A percentile compares a stretch with the other conserved stretches of the same genome.
These are phyloP conservation scores for Emberiza fucata DNA, from an alignment of 2,113 vertebrate genomes.

Conservation along the genomic window DNA sequence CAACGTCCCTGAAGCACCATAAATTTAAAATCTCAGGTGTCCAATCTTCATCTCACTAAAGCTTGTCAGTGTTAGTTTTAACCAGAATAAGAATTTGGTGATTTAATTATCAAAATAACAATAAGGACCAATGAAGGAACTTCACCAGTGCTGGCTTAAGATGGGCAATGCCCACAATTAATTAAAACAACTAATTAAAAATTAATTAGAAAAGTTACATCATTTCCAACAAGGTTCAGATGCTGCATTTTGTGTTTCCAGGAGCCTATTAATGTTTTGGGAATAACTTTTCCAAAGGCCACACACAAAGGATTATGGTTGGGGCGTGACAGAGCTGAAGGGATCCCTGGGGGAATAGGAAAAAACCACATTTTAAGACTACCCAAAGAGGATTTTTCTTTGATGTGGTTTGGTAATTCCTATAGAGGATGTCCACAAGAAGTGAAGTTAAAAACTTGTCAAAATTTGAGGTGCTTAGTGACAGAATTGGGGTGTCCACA, in stretches of 20 bases:
- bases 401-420: neutral
- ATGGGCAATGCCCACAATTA: neutral
- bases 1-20: neutral
- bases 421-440: neutral
- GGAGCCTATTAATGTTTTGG: neutral
- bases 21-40: neutral
- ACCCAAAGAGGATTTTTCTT: neutral
- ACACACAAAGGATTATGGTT: rapidly evolving
- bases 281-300: neutral
- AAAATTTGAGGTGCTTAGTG: neutral
- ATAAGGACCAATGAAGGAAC: neutral
- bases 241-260: neutral
- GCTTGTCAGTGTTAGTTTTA: neutral
- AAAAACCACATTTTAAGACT: neutral
- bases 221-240: neutral
- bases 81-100: neutral
- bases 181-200: neutral
- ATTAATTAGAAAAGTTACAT: neutral
- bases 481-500: neutral
- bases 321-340: neutral
- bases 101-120: neutral
- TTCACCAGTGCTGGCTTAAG: neutral
- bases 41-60: neutral
- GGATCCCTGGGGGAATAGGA: neutral
- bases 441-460: neutral